Percentiles rank a stretch among this genome's conserved stretches.
These are phyloP conservation scores for Apocrypta bakeri DNA, from an alignment of 1,140 invertebrate genomes.

Conservation along the genomic window DNA sequence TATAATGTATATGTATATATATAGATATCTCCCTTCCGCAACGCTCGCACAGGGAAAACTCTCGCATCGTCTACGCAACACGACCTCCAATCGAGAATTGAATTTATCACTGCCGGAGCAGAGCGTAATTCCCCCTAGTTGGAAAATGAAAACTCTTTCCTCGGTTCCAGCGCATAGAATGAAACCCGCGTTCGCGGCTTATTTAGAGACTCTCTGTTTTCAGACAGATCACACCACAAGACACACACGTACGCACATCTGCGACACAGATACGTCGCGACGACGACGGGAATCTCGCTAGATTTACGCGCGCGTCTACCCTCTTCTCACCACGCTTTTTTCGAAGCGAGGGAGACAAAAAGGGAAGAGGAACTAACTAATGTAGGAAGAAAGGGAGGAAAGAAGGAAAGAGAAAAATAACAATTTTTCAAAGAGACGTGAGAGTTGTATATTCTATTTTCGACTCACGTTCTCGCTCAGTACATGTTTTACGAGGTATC, in stretches of 20 bases:
- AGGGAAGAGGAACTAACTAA: background rate
- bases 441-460: conserved; percentile 40
- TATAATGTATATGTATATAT: too few relatives aligned
- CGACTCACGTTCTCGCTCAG: conserved; percentile 19
- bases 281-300: conserved; percentile 31
- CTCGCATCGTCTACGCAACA: too few relatives aligned
- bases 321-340: background rate
- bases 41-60: background rate
- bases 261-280: conserved; percentile 31
- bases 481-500: too few relatives aligned
- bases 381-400: background rate
- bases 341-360: background rate
- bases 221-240: background rate
- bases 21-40: background rate
- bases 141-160: conserved; percentile 43
- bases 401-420: background rate
- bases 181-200: conserved; percentile 32
- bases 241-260: background rate
- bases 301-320: conserved; percentile 29
- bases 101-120: conserved; percentile 33
- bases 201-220: conserved; percentile 33
- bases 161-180: background rate
- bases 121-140: background rate
- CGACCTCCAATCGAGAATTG: background rate
- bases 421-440: conserved; percentile 15